phyloP scores from a whole-genome alignment of 2,888 invertebrate genomes.

The Sympetrum striolatum region DNA sequence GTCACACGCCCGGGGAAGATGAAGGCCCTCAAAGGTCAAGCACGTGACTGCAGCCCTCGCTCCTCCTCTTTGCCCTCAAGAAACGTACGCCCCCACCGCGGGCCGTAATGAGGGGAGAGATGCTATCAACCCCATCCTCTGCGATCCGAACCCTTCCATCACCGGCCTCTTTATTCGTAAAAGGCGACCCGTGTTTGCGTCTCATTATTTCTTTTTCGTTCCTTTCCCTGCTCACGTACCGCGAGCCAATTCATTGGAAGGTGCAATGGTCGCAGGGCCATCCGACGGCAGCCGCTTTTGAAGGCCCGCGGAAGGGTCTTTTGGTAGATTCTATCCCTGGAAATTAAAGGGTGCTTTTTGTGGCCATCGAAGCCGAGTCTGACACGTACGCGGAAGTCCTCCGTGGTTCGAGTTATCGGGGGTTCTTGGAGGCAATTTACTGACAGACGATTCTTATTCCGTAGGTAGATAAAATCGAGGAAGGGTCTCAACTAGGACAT shows the following conservation, averaged over 20 bases:
- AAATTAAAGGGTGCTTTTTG: not conserved
- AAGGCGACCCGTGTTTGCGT: not conserved
- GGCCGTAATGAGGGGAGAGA: not conserved
- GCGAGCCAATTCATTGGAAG: constrained; percentile 15
- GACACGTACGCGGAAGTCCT: no score
- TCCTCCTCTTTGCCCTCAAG: not conserved
- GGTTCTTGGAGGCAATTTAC: no score
- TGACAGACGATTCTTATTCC: no score
- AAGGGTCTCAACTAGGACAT: no score
- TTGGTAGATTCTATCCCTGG: not conserved
- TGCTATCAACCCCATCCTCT: not conserved
- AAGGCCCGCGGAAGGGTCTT: not conserved
- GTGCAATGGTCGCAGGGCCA: not conserved
- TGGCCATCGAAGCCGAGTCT: no score
- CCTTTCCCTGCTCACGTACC: constrained; percentile 22
- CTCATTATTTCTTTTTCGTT: not conserved
- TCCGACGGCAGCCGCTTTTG: not conserved
- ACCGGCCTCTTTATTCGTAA: not conserved
- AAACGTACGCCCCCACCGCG: not conserved
- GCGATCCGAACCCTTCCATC: constrained; percentile 5
- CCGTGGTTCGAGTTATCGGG: no score
- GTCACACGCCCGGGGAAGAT: constrained; percentile 6
- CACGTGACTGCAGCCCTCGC: not conserved
- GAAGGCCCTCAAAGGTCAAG: constrained; percentile 2
- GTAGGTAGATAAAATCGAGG: no score